Conservation (phyloP, 2,888 invertebrate species). For the Synanthedon myopaeformis region DNA sequence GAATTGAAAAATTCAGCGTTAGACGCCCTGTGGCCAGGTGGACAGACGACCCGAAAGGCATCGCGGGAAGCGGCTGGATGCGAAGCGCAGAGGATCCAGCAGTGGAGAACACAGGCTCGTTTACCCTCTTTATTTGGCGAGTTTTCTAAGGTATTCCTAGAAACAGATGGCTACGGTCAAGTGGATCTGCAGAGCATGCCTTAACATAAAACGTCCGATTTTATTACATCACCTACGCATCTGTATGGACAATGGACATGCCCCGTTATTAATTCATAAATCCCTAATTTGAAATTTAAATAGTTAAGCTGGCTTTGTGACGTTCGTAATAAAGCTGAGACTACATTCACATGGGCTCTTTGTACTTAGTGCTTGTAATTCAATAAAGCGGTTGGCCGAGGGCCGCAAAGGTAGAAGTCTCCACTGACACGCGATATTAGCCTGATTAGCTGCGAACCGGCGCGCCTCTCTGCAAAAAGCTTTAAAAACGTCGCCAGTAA, state of each 20-base stretch:
- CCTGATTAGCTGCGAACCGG: constrained; percentile 49
- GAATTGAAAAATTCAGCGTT: too few relatives aligned
- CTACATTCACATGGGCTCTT: constrained; percentile 16
- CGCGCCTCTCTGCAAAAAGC: constrained; percentile 49
- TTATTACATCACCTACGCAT: not conserved
- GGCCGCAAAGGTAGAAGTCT: constrained; percentile 10
- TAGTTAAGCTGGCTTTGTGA: not conserved
- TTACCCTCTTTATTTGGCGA: too few relatives aligned
- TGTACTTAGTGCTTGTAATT: constrained; percentile 24
- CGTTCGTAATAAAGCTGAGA: not conserved
- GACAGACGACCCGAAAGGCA: too few relatives aligned
- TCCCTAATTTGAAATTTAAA: not conserved
- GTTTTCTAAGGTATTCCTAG: too few relatives aligned
- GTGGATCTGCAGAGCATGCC: too few relatives aligned
- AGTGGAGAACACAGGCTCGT: too few relatives aligned
- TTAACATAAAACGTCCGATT: not conserved
- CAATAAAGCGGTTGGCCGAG: constrained; percentile 23
- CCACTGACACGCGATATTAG: constrained; percentile 46
- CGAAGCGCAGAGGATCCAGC: too few relatives aligned
- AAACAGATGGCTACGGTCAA: too few relatives aligned
- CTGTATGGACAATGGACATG: not conserved
- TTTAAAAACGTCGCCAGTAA: constrained; percentile 60
- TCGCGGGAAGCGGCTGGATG: too few relatives aligned
- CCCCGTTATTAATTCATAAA: not conserved
- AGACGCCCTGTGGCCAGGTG: too few relatives aligned